Evolutionary conservation across 2,113 vertebrate genomes (phyloP).

Genomic region (Trogon melanurus): DNA sequence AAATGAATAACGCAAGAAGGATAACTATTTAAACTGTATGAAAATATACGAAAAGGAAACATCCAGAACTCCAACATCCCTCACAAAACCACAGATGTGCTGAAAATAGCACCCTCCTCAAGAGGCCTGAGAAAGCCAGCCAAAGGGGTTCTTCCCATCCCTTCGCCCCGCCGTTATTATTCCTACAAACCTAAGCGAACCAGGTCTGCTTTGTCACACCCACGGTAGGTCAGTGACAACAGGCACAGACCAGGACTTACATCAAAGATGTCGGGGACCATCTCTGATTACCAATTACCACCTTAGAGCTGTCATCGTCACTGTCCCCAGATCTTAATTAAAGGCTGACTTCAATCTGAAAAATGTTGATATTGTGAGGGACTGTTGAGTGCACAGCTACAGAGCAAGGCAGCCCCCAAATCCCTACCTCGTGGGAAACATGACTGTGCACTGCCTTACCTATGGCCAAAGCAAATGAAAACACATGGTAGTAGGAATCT

Average conservation of each 20-base stretch:
- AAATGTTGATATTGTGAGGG: not conserved
- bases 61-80: not conserved
- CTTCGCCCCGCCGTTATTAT: not conserved
- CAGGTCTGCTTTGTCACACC: not conserved
- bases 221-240: not conserved
- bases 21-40: not conserved
- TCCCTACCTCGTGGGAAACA: fast-evolving
- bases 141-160: not conserved
- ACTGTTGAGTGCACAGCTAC: not conserved
- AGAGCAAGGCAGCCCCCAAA: not conserved
- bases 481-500: not conserved
- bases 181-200: not conserved
- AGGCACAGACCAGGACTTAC: not conserved
- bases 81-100: not conserved
- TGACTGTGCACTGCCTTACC: not conserved
- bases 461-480: not conserved
- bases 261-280: not conserved
- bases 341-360: not conserved
- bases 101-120: not conserved
- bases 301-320: not conserved
- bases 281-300: not conserved
- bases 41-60: not conserved
- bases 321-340: not conserved
- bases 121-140: not conserved
- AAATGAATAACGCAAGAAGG: not conserved